Conservation (phyloP, 2,113 vertebrate genomes). For the Zosterops japonicus region DNA sequence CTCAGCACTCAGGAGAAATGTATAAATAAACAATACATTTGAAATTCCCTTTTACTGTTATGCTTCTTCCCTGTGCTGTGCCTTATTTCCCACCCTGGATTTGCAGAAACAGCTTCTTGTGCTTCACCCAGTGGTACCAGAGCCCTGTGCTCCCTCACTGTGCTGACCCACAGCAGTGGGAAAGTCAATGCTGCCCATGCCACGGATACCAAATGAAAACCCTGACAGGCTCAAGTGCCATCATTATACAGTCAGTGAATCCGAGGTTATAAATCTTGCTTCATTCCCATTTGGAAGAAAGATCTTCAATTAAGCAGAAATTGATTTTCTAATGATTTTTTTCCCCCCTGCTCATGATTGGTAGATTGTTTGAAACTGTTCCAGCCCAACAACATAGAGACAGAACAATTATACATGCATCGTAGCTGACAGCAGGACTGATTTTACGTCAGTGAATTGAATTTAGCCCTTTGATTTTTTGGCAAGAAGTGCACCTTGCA, state of each 20-base stretch:
- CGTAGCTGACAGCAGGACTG: slow-evolving; percentile 13
- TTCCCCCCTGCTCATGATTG: neutral
- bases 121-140: rapidly evolving
- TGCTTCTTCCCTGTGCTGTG: neutral
- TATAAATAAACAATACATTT: neutral
- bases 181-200: neutral
- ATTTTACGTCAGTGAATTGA: slow-evolving; percentile 43
- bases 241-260: slow-evolving; percentile 11
- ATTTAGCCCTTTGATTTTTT: slow-evolving; percentile 41
- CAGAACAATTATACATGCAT: slow-evolving; percentile 58
- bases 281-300: slow-evolving; percentile 66
- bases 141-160: neutral
- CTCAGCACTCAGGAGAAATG: neutral
- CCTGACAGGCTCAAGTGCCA: slow-evolving; percentile 30
- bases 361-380: slow-evolving; percentile 65
- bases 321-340: slow-evolving; percentile 78
- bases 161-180: neutral
- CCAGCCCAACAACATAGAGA: slow-evolving; percentile 28
- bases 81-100: neutral
- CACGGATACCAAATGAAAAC: neutral
- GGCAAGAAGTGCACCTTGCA: neutral
- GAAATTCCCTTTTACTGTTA: neutral
- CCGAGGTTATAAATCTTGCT: slow-evolving; percentile 67
- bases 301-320: slow-evolving; percentile 78
- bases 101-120: neutral